Evolutionary conservation across 2,888 invertebrate genomes (phyloP), one percentile per base, ranked within the genome.

Genomic region (Crossocerus cetratus): DNA sequence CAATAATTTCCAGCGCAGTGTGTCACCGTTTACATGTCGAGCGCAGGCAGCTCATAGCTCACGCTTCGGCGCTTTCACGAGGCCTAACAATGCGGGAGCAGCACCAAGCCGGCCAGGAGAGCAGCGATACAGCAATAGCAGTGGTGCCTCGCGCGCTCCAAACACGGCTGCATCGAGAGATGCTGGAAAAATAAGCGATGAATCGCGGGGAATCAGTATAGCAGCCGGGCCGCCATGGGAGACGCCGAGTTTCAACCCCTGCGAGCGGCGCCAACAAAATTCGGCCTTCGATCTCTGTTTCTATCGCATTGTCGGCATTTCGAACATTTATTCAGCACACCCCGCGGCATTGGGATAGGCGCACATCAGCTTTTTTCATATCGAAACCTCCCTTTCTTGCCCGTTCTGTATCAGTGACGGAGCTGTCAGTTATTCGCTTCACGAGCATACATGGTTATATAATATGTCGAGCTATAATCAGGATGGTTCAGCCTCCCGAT

Each of bases 131-230:
- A 20, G 56, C 53, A 22, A 23, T 3, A 56, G 14, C 18, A 18
- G 14, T 22, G 20, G 23, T 23, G 21, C 14, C 16, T 49, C 49
- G 49, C 13, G 13, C n/a, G 14, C 11, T 14, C 3, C 20, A 56
- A 22, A 21, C n/a, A 56, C n/a, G 56, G 56, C 54, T 18, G 21
- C 18, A 18, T 13, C n/a, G n/a, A 32, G 49, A 49, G 49, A 49
- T 56, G 49, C 49, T 16, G 49, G 49, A 49, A 49, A 32, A 49
- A 49, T 49, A 49, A 16, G n/a, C 49, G 49, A 49, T 49, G 49
- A 49, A 49, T 32, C 42, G n/a, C 42, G 21, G 3, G 23, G 42
- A 32, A 32, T 58, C n/a, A 18, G 23, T 21, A 20, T 21, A 14
- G 56, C 56, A 5, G 23, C 53, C 8, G n/a, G 16, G 23, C 23